Base-by-base conservation (phyloP, 2,888 invertebrate genomes). In the Gymnoscelis rufifasciata region DNA sequence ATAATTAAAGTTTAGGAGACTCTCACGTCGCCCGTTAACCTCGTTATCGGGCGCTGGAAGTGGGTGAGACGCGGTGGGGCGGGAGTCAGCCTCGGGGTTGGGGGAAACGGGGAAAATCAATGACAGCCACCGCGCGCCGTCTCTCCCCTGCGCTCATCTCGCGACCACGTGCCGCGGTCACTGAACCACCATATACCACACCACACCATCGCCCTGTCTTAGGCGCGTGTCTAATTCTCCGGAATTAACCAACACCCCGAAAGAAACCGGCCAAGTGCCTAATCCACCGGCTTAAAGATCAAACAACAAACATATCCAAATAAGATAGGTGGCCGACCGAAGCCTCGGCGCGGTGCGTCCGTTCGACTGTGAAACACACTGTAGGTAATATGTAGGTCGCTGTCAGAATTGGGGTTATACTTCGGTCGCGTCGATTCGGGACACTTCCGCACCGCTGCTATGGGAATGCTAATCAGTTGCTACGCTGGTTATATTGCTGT, bases 11-110 rank as follows among this genome's bases (percentile, higher is more conserved):
- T 88, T 88, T 88, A 87, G 86, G 86, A 87, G 84, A 87, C 84
- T 84, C 87, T 86, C 87, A 86, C 87, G 88, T 87, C 86, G 88
- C 88, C 86, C 86, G 87, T 88, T 88, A 88, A 88, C 88, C 88
- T 88, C 87, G 88, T 88, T 88, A 88, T 88, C 87, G 86, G 86
- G 86, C 83, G 86, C 82, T 86, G 82, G 86, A 86, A 86, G 86
- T 86, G 87, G 87, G 87, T 86, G 86, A 86, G 86, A 86, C 86
- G 86, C 80, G 82, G 83, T 69, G 80, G 79, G 78, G 76, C 67
- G 75, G 75, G 78, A 71, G 71, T 66, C 70, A 68, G 68, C 72
- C 68, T 69, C 68, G 77, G 74, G 77, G 71, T 59, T 51, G 72
- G 75, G 76, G 78, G 78, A 68, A 73, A 75, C 76, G 78, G 78